These are phyloP conservation scores for Enoplosus armatus DNA, from an alignment of 2,797 vertebrate species.

Conservation along the genomic window DNA sequence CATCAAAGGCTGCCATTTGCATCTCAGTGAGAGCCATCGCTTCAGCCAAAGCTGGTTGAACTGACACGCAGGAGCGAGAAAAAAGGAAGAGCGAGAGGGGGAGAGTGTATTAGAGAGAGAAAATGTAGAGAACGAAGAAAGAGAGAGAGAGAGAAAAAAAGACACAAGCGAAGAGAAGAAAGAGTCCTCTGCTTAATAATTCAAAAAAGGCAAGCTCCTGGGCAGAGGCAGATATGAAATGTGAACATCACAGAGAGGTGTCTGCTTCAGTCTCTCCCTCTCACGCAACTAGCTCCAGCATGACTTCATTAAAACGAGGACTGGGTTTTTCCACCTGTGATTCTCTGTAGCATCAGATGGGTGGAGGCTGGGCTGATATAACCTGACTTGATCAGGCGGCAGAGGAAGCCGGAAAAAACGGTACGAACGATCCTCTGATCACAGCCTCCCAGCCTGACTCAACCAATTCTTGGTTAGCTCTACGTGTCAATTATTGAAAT, in stretches of 20 bases:
- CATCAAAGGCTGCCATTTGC: conserved; percentile 81
- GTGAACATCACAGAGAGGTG: conserved; percentile 81
- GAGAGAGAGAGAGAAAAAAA: conserved; percentile 56
- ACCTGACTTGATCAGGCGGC: conserved; percentile 48
- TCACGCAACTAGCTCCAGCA: conserved; percentile 61
- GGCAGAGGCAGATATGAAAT: conserved; percentile 85
- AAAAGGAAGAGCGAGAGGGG: conserved; percentile 25
- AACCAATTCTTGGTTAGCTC: conserved; percentile 50
- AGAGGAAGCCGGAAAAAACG: conserved; percentile 26
- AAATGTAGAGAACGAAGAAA: conserved; percentile 45
- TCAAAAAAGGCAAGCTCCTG: conserved; percentile 81
- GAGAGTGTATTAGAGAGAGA: conserved; percentile 54
- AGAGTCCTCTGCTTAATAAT: conserved; percentile 85
- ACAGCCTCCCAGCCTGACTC: conserved; percentile 27
- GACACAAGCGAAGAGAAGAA: conserved; percentile 70
- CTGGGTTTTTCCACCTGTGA: conserved; percentile 64
- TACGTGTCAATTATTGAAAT: conserved; percentile 43
- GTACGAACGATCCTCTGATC: conserved; percentile 64
- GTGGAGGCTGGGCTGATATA: conserved; percentile 44
- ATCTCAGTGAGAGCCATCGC: conserved; percentile 70
- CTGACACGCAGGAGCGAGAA: conserved; percentile 65
- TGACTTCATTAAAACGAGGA: conserved; percentile 81
- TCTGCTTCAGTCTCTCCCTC: conserved; percentile 73
- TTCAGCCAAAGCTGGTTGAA: conserved; percentile 66
- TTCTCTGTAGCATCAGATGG: conserved; percentile 46